A percentile compares a stretch with the other conserved stretches of the same genome.
Evolutionary conservation across 2,113 vertebrate species (phyloP).

Genomic region (Heterochromis multidens): DNA sequence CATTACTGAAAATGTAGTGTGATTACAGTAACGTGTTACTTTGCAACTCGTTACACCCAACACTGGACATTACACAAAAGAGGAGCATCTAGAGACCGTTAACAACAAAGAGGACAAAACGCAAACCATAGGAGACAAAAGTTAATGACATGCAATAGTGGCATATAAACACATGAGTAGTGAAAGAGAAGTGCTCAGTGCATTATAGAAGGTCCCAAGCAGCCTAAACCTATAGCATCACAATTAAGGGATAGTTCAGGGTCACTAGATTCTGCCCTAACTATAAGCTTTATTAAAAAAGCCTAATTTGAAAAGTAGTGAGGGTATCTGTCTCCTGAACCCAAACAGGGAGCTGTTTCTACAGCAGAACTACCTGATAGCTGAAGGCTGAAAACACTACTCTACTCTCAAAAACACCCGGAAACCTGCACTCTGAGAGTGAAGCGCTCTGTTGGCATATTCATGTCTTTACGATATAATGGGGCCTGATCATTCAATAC

Average conservation of each 20-base stretch:
- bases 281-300: neutral
- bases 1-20: no score
- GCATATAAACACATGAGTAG: neutral
- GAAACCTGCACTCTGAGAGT: neutral
- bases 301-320: fast-evolving
- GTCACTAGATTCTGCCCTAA: neutral
- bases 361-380: neutral
- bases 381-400: neutral
- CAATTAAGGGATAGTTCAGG: fast-evolving
- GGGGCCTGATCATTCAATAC: neutral
- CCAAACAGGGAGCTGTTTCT: neutral
- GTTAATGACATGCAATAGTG: neutral
- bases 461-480: neutral
- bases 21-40: no score
- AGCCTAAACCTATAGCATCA: neutral
- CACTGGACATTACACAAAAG: neutral
- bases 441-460: neutral
- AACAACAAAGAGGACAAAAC: neutral
- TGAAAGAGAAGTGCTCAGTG: neutral
- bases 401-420: neutral
- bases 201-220: fast-evolving
- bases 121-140: fast-evolving
- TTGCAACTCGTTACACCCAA: no score
- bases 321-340: neutral
- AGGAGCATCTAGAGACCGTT: neutral